Conservation (phyloP, 2,797 vertebrate genomes). For the Acipenser transmontanus region DNA sequence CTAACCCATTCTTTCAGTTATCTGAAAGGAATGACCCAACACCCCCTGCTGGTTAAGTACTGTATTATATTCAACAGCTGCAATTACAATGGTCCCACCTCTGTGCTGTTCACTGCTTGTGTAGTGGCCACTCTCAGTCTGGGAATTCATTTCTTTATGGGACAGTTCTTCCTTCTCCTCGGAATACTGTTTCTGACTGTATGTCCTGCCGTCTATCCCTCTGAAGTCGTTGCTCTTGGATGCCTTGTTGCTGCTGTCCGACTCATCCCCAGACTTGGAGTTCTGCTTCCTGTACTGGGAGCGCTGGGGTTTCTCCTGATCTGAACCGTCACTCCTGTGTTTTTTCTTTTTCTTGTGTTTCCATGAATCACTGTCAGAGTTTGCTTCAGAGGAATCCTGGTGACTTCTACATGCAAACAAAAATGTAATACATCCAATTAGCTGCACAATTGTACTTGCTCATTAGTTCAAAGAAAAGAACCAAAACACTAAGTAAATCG, state of each 20-base stretch:
- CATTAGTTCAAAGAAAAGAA: no score
- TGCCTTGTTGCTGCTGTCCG: constrained; percentile 18
- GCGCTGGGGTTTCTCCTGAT: constrained; percentile 31
- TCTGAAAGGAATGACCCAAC: no score
- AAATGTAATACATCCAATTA: neutral
- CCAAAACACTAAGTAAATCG: no score
- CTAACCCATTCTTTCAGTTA: no score
- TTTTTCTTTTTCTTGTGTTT: constrained; percentile 77
- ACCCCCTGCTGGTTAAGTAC: no score
- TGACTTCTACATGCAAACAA: constrained; percentile 22
- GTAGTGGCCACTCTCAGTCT: constrained; percentile 28
- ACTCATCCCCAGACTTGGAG: constrained; percentile 13
- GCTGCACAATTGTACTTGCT: no score
- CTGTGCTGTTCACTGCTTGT: constrained; percentile 22
- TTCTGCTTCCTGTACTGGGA: constrained; percentile 8
- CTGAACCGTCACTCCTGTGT: constrained; percentile 57
- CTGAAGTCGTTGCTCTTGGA: constrained; percentile 26
- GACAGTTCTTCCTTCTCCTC: constrained; percentile 21
- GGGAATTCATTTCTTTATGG: constrained; percentile 33
- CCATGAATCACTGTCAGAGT: constrained; percentile 52
- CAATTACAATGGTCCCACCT: no score
- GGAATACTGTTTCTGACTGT: constrained; percentile 17
- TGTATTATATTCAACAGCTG: no score
- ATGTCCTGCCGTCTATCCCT: constrained; percentile 24
- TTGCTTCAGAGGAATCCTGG: constrained; percentile 49